Conservation (phyloP, 2,797 vertebrate species). For the Hozukius guyotensis region DNA sequence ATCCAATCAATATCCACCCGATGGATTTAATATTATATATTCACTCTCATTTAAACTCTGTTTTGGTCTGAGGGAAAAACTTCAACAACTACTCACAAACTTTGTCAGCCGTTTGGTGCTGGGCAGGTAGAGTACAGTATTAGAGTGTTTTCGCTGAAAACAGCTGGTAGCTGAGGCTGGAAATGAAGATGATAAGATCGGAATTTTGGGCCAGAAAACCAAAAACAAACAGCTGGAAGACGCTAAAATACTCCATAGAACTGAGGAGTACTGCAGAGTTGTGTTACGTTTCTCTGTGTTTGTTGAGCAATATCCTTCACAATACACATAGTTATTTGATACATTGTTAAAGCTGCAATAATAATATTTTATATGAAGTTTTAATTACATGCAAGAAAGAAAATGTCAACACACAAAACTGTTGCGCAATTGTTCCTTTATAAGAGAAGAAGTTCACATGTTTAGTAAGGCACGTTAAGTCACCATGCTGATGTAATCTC, state of each 20-base stretch:
- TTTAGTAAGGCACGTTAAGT: neutral
- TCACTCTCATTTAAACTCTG: neutral
- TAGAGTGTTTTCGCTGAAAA: neutral
- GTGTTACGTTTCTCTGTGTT: neutral
- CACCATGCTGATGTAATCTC: neutral
- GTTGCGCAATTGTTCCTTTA: slow-evolving; percentile 11
- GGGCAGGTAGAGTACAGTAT: neutral
- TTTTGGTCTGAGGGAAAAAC: neutral
- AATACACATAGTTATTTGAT: neutral
- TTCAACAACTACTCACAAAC: neutral
- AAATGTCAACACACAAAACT: slow-evolving; percentile 4
- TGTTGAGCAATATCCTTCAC: neutral
- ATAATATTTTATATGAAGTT: no score
- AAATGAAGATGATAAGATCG: neutral
- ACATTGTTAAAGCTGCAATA: no score
- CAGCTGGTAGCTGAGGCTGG: neutral
- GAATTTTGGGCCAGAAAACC: neutral
- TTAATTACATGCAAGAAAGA: slow-evolving; percentile 1
- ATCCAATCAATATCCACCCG: no score
- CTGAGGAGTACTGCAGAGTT: neutral
- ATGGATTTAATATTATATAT: neutral
- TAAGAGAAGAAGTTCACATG: neutral
- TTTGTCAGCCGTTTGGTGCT: neutral
- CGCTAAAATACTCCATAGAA: no score
- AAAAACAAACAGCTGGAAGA: no score